Percentiles rank a stretch among this genome's conserved stretches.
Conservation (phyloP, 1,140 invertebrate species). For the Akabosia matsudoensis region DNA sequence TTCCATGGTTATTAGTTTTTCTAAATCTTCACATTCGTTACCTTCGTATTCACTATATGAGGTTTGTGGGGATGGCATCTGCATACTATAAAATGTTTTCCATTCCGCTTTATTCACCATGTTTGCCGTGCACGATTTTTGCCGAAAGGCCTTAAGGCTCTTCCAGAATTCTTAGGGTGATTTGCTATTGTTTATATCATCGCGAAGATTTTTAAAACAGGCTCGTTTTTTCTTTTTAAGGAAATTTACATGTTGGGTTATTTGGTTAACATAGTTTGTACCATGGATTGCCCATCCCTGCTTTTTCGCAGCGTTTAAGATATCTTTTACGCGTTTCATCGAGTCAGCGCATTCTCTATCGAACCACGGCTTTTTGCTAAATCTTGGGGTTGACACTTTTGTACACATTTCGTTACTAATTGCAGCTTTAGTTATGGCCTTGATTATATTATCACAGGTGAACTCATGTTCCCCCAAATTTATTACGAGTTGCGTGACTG, state of each 20-base stretch:
- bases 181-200: too few relatives aligned
- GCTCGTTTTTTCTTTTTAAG: too few relatives aligned
- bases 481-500: too few relatives aligned
- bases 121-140: neutral
- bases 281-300: neutral
- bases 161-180: too few relatives aligned
- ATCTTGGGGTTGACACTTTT: neutral
- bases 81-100: neutral
- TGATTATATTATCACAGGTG: neutral
- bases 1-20: neutral
- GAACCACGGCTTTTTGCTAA: conserved; percentile 22
- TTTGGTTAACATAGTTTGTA: neutral
- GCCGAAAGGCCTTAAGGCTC: too few relatives aligned
- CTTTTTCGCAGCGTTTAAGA: neutral
- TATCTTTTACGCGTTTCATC: too few relatives aligned
- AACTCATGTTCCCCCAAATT: too few relatives aligned
- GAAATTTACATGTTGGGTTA: too few relatives aligned
- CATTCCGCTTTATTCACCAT: neutral
- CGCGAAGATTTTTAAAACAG: too few relatives aligned
- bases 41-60: neutral
- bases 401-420: neutral
- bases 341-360: conserved; percentile 19
- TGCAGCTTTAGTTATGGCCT: neutral
- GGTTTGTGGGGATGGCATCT: neutral
- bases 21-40: neutral